Conservation (phyloP, 2,797 vertebrate genomes). For the Epinephelus coioides region DNA sequence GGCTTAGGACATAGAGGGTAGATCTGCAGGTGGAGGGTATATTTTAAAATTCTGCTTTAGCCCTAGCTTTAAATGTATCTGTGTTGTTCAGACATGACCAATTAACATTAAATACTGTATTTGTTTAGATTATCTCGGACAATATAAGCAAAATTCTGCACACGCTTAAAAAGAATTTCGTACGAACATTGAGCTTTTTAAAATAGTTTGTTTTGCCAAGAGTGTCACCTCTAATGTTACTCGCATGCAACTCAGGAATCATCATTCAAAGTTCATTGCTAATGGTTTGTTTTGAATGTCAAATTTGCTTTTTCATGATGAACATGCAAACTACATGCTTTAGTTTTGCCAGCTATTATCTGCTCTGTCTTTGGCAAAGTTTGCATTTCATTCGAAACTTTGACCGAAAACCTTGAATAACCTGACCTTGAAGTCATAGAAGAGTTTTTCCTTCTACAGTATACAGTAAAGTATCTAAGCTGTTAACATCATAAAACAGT, state of each 20-base stretch:
- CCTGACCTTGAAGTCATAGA: neutral
- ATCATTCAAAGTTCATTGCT: neutral
- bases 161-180: neutral
- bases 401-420: neutral
- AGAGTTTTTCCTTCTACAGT: neutral
- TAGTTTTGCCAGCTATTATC: neutral
- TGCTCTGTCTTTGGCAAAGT: conserved; percentile 41
- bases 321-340: conserved; percentile 24
- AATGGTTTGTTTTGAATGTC: conserved; percentile 43
- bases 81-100: too few species aligned
- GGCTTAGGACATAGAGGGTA: too few species aligned
- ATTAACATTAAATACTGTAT: too few species aligned
- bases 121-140: neutral
- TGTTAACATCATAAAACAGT: neutral
- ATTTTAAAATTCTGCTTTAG: too few species aligned
- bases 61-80: too few species aligned
- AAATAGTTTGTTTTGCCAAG: neutral
- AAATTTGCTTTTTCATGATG: conserved; percentile 33
- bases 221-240: neutral
- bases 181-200: neutral
- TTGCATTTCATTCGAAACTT: conserved; percentile 33
- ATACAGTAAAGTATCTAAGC: neutral
- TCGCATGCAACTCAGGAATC: neutral
- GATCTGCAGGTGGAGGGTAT: too few species aligned
- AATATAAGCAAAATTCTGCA: neutral